phyloP scores from a whole-genome alignment of 1,140 invertebrate species.

The Bradynema listronoti region DNA sequence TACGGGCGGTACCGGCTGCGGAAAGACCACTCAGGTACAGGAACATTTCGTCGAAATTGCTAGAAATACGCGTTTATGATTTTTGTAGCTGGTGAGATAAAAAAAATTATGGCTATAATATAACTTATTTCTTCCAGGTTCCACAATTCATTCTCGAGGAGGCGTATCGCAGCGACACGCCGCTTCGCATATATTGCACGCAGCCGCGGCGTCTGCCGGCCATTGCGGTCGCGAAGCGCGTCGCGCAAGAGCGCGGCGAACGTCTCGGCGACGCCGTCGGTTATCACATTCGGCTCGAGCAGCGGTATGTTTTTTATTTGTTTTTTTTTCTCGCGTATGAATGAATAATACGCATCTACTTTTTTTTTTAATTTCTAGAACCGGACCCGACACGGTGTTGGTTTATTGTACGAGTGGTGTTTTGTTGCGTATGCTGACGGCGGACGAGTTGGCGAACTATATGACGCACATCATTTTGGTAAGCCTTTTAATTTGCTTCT shows the following conservation, averaged over 20 bases:
- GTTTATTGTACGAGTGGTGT: slow-evolving; percentile 86
- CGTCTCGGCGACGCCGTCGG: slow-evolving; percentile 77
- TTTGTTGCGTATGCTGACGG: slow-evolving; percentile 76
- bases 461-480: slow-evolving; percentile 78
- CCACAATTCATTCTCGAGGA: slow-evolving; percentile 82
- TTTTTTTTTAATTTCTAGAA: background rate
- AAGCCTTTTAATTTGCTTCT: background rate
- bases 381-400: slow-evolving; percentile 64
- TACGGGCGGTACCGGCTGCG: slow-evolving; percentile 74
- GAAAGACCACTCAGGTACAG: slow-evolving; percentile 74
- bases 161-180: slow-evolving; percentile 64
- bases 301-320: slow-evolving; percentile 8
- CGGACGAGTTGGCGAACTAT: slow-evolving; percentile 66
- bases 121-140: slow-evolving; percentile 62
- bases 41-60: background rate
- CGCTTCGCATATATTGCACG: slow-evolving; percentile 80
- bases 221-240: slow-evolving; percentile 73
- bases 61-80: background rate
- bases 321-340: background rate
- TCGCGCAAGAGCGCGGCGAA: slow-evolving; percentile 76
- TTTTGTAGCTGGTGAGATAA: too few relatives aligned
- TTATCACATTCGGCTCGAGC: slow-evolving; percentile 82
- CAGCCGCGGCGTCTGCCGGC: slow-evolving; percentile 84
- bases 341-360: background rate
- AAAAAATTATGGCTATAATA: background rate